Evolutionary conservation across 2,888 invertebrate genomes (phyloP).

Genomic region (Chrysolina haemoptera): DNA sequence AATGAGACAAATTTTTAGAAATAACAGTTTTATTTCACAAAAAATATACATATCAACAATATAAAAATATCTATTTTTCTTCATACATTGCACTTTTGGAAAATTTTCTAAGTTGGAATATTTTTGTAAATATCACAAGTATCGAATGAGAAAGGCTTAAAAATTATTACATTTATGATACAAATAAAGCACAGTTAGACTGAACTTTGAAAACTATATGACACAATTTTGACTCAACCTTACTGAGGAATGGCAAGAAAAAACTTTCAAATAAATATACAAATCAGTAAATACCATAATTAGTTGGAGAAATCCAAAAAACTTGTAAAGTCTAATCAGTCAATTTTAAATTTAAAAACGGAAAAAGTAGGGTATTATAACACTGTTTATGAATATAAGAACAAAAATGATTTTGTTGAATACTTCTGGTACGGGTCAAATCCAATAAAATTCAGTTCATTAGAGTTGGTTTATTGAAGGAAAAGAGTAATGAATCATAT

Average conservation of each 20-base stretch:
- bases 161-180: conserved; percentile 6
- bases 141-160: conserved; percentile 1
- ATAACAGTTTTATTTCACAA: conserved; percentile 46
- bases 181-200: conserved; percentile 15
- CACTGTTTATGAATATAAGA: no score
- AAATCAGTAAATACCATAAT: background rate
- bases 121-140: conserved; percentile 40
- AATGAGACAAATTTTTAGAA: conserved; percentile 6
- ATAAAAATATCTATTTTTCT: conserved; percentile 43
- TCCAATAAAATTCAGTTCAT: no score
- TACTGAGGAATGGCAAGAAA: conserved; percentile 26
- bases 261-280: background rate
- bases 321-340: background rate
- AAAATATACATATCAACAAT: conserved; percentile 44
- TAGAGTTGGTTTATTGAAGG: no score
- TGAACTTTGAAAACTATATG: conserved; percentile 9
- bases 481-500: background rate
- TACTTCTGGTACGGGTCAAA: no score
- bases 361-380: no score
- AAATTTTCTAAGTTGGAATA: conserved; percentile 25
- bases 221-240: conserved; percentile 19
- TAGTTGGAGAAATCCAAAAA: background rate
- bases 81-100: conserved; percentile 45
- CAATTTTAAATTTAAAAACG: no score
- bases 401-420: no score